Conservation (phyloP, 2,888 invertebrate genomes). For the Mesoligia furuncula region DNA sequence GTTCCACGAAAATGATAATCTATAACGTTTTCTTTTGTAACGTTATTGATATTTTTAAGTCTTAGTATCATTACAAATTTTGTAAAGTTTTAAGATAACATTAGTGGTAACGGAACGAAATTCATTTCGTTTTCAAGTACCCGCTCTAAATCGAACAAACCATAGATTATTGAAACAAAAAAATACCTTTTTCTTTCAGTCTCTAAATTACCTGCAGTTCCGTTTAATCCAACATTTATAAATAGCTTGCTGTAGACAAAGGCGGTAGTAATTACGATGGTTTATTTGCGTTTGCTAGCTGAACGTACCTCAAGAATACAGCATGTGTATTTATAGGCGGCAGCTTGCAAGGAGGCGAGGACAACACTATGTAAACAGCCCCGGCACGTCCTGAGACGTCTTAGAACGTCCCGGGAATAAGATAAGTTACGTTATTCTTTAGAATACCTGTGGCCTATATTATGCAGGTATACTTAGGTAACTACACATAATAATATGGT, state of each 20-base stretch:
- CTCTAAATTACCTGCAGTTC: conserved; percentile 19
- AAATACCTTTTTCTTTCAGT: conserved; percentile 5
- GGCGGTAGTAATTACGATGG: conserved; percentile 46
- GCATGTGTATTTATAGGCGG: conserved; percentile 45
- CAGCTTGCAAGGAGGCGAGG: conserved; percentile 37
- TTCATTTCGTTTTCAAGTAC: no score
- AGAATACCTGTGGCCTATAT: not conserved
- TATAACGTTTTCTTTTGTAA: no score
- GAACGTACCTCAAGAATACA: conserved; percentile 28
- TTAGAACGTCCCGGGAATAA: conserved; percentile 11
- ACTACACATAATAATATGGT: no score
- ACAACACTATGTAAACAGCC: conserved; percentile 33
- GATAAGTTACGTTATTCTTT: conserved; percentile 5
- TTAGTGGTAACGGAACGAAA: no score
- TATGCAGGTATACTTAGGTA: not conserved
- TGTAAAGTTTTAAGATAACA: no score
- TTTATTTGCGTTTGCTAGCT: conserved; percentile 41
- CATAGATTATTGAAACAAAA: not conserved
- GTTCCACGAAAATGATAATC: no score
- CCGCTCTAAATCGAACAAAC: not conserved
- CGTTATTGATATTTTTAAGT: no score
- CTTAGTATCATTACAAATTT: no score
- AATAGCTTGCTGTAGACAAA: conserved; percentile 36
- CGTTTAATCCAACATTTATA: conserved; percentile 34
- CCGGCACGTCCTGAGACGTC: conserved; percentile 19